Percentiles rank a stretch among this genome's conserved stretches.
Conservation (phyloP, 1,140 invertebrate species). For the Brachionus koreanus region DNA sequence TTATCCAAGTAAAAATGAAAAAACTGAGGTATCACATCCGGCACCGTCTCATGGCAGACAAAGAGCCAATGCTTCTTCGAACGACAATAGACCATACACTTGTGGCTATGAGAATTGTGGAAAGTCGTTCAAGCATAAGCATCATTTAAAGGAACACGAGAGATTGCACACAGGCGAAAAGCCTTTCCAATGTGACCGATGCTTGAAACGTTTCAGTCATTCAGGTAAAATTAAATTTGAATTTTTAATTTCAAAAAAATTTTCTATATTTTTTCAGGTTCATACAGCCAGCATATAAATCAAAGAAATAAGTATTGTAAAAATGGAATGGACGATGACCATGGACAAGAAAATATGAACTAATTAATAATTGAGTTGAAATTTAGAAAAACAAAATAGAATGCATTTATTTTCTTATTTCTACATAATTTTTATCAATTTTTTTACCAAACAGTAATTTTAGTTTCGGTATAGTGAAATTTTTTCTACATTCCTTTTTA, state of each 20-base stretch:
- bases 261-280: background rate
- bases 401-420: conserved; percentile 2
- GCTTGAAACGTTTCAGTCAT: conserved; percentile 45
- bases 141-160: conserved; percentile 45
- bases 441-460: background rate
- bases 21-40: background rate
- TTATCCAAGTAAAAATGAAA: background rate
- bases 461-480: conserved; percentile 25
- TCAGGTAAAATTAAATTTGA: background rate
- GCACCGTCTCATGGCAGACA: background rate
- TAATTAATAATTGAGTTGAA: background rate
- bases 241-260: background rate
- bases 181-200: conserved; percentile 45
- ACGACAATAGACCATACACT: conserved; percentile 38
- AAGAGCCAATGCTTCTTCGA: conserved; percentile 7
- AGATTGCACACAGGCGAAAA: conserved; percentile 46
- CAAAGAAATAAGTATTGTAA: conserved; percentile 44
- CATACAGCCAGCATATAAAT: conserved; percentile 43
- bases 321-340: conserved; percentile 22
- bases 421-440: background rate
- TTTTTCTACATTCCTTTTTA: conserved; percentile 35
- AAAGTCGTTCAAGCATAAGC: conserved; percentile 45
- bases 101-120: conserved; percentile 41
- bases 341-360: conserved; percentile 14
- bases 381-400: background rate